A percentile compares a stretch with the other conserved stretches of the same genome.
Evolutionary conservation across 2,797 vertebrate genomes (phyloP).

Genomic region (Crocidura indochinensis): DNA sequence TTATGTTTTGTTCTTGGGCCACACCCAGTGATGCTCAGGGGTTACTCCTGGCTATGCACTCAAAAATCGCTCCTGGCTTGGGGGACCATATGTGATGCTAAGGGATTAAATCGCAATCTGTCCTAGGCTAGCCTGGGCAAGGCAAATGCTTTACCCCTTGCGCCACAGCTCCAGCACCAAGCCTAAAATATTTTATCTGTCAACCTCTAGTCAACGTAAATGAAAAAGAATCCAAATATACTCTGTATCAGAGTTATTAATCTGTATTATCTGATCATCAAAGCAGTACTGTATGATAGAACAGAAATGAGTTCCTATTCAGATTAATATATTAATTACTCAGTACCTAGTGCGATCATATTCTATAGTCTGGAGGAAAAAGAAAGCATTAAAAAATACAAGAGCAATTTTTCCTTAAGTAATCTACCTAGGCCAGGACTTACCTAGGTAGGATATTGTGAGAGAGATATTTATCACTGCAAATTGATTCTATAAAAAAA

Average conservation of each 20-base stretch:
- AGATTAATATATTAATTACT: background rate
- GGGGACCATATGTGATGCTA: no score
- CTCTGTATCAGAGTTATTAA: no score
- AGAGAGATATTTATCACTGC: background rate
- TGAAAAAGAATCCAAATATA: background rate
- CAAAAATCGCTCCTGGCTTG: no score
- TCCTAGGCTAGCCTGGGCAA: no score
- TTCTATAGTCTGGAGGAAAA: background rate
- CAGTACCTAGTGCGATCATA: background rate
- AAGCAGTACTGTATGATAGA: background rate
- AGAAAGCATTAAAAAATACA: conserved; percentile 7
- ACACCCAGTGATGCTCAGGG: no score
- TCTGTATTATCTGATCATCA: background rate
- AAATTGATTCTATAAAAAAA: background rate
- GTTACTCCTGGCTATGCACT: no score
- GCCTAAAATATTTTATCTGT: background rate
- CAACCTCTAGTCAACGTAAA: background rate
- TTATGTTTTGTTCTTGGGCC: no score
- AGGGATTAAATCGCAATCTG: no score
- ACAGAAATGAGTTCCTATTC: background rate
- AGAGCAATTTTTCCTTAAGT: conserved; percentile 32
- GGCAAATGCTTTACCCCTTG: no score
- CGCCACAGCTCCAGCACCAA: no score
- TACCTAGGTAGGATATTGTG: no score
- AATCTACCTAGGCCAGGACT: background rate